A percentile compares a stretch with the other conserved stretches of the same genome.
phyloP scores from a whole-genome alignment of 2,113 vertebrate species.

The Sterna hirundo region DNA sequence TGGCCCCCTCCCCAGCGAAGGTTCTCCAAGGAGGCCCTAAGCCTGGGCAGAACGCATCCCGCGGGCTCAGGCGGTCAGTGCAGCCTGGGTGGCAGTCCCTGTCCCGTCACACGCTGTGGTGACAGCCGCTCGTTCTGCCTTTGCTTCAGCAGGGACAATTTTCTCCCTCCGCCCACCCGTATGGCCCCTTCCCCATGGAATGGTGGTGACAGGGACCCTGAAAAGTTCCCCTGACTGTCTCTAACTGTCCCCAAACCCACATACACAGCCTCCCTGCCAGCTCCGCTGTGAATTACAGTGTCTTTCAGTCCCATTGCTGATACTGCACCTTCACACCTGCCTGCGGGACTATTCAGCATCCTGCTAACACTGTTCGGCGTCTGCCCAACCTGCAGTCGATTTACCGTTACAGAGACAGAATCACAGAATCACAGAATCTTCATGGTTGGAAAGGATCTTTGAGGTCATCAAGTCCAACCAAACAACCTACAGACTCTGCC shows the following conservation, averaged over 20 bases:
- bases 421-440: too few relatives aligned
- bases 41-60: not conserved
- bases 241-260: not conserved
- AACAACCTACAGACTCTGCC: too few relatives aligned
- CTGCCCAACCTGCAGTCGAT: not conserved
- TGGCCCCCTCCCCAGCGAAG: not conserved
- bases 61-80: not conserved
- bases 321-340: not conserved
- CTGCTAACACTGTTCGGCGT: not conserved
- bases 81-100: not conserved
- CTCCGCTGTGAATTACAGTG: not conserved
- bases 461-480: too few relatives aligned
- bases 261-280: not conserved
- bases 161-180: not conserved
- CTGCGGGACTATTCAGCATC: not conserved
- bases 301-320: rapidly evolving
- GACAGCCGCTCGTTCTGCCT: not conserved
- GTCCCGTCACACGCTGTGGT: too few relatives aligned
- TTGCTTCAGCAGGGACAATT: not conserved
- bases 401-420: not conserved
- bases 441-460: too few relatives aligned
- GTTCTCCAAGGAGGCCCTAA: not conserved
- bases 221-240: not conserved
- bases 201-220: not conserved
- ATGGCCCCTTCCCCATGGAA: too few relatives aligned